Base-by-base conservation (phyloP, 2,797 vertebrate genomes). In the Smutsia gigantea region DNA sequence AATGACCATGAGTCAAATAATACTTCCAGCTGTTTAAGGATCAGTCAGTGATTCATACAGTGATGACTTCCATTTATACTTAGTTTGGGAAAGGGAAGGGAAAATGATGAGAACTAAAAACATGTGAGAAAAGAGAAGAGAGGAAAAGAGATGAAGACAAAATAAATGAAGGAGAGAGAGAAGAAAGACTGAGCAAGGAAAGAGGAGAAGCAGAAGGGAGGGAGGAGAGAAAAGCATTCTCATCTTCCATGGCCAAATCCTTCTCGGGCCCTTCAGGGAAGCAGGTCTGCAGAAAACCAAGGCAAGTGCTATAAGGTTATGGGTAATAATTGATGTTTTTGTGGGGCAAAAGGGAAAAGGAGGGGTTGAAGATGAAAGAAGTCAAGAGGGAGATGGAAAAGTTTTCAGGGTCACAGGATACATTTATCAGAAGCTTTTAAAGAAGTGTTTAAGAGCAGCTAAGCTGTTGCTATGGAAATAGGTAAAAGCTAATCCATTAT, bases 401-500 rank as follows among this genome's bases (percentile, higher is more conserved):
- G 95, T 98, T 98, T 98, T 97, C 98, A 98, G 98, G 98, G 97
- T 97, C 97, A 96, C 92, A 94, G 94, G 97, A 97, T 97, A 93
- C 96, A 98, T 98, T 98, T 98, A 97, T 97, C 96, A 97, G 95
- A 98, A 97, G 96, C 97, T 97, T 98, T 98, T 98, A 98, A 97
- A 97, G 97, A 97, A 97, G 96, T 94, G 97, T 98, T 98, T 98
- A 98, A 98, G 96, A 98, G 96, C 97, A 97, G 97, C 97, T 97
- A 97, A 98, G 96, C 93, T 74, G 98, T 98, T 98, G 97, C 98
- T 98, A 98, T 98, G 97, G 97, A 97, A 97, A 98, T 98, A 97
- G 97, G 97, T 98, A 97, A 98, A 98, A 98, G 97, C 96, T 95
- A 97, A 98, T 97, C 97, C 97, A 98, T 98, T 98, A 98, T 98